Conservation (phyloP, 1,140 invertebrate species). For the Drosophila nasuta region DNA sequence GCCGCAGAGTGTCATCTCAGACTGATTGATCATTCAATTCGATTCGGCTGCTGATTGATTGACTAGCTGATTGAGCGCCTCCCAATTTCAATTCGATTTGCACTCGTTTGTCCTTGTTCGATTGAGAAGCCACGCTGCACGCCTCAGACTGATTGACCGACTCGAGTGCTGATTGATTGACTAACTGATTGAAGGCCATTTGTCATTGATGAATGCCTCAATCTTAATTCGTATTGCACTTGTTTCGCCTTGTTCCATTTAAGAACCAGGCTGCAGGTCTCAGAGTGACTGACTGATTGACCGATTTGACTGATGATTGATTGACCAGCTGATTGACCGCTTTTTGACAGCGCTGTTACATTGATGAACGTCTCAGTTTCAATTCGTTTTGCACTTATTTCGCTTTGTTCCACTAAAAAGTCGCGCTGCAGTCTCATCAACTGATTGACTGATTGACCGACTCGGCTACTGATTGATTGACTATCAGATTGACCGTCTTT, state of each 20-base stretch:
- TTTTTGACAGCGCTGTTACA: constrained; percentile 15
- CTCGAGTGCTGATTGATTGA: constrained; percentile 28
- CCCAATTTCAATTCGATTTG: too few relatives aligned
- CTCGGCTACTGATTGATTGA: constrained; percentile 27
- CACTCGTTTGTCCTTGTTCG: constrained; percentile 7
- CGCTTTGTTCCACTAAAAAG: neutral
- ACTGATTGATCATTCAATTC: constrained; percentile 10
- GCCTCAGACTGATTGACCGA: constrained; percentile 32
- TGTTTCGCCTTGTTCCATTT: neutral
- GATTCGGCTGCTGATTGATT: constrained; percentile 26
- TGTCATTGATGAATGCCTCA: too few relatives aligned
- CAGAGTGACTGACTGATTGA: constrained; percentile 48
- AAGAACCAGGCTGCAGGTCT: too few relatives aligned
- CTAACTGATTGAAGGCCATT: neutral
- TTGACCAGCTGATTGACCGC: constrained; percentile 17
- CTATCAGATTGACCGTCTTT: constrained; percentile 5
- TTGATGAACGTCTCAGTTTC: constrained; percentile 60
- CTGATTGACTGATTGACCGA: constrained; percentile 51
- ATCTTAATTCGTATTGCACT: neutral
- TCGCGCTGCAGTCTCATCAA: neutral
- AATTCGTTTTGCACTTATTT: constrained; percentile 16
- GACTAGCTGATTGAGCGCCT: too few relatives aligned
- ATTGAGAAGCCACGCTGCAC: too few relatives aligned
- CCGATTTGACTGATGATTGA: constrained; percentile 26
- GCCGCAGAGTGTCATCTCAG: neutral